Evolutionary conservation across 2,888 invertebrate genomes (phyloP).

Genomic region (Pachycephus smyrnensis): DNA sequence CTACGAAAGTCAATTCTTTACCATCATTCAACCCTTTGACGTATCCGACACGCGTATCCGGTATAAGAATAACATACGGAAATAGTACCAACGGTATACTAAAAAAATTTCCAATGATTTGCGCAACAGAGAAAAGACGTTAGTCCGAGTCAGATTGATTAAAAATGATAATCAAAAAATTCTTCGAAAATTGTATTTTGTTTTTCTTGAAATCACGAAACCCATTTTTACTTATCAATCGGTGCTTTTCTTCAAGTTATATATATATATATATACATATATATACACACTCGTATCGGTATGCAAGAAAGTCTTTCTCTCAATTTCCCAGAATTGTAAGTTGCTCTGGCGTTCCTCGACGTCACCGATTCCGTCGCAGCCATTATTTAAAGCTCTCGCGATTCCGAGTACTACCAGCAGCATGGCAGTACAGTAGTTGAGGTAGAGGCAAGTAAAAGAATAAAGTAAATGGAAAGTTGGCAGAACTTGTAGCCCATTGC

Average conservation of each 20-base stretch:
- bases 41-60: not conserved
- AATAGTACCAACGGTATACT: not conserved
- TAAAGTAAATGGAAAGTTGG: not conserved
- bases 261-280: no score
- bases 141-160: no score
- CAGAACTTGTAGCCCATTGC: not conserved
- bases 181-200: no score
- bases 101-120: no score
- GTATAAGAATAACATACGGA: not conserved
- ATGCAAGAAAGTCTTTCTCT: not conserved
- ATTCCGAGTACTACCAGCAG: not conserved
- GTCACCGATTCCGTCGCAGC: not conserved
- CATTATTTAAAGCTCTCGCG: slow-evolving; percentile 2
- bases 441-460: not conserved
- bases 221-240: no score
- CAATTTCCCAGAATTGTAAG: not conserved
- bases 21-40: not conserved
- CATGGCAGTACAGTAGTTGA: not conserved
- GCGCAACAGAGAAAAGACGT: no score
- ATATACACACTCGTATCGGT: no score
- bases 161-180: no score
- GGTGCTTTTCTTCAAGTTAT: no score
- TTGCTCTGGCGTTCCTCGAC: not conserved
- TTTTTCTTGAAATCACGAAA: no score
- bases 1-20: not conserved